Evolutionary conservation across 2,113 vertebrate genomes (phyloP).

Genomic region (Brachyistius frenatus): DNA sequence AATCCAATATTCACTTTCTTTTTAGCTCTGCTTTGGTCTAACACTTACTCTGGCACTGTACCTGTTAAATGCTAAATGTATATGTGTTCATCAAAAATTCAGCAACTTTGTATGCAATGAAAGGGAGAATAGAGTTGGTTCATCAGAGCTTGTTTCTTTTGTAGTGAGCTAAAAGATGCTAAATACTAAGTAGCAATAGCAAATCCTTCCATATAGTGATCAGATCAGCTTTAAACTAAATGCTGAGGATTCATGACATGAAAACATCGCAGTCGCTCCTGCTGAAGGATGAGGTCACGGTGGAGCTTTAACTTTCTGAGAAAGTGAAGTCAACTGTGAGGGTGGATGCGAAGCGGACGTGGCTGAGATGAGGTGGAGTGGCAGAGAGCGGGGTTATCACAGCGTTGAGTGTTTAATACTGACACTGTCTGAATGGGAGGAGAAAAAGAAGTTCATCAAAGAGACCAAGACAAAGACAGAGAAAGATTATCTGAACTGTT

Average conservation of each 20-base stretch:
- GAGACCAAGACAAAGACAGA: conserved; percentile 47
- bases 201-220: too few species aligned
- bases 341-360: conserved; percentile 19
- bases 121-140: too few species aligned
- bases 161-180: too few species aligned
- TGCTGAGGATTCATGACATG: neutral
- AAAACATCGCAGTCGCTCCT: neutral
- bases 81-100: too few species aligned
- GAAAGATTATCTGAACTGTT: conserved; percentile 71
- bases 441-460: conserved; percentile 49
- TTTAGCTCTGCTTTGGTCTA: too few species aligned
- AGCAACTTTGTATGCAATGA: too few species aligned
- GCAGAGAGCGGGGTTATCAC: conserved; percentile 68
- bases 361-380: conserved; percentile 67
- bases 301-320: neutral
- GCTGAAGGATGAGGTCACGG: neutral
- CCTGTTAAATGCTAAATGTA: too few species aligned
- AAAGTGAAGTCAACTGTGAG: conserved; percentile 39
- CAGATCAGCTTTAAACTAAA: too few species aligned
- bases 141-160: too few species aligned
- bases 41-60: too few species aligned
- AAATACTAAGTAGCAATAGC: too few species aligned
- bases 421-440: conserved; percentile 62
- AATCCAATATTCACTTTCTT: too few species aligned
- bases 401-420: conserved; percentile 74